Percentiles rank a stretch among this genome's conserved stretches.
These are phyloP conservation scores for Holocentrus rufus DNA, from an alignment of 2,797 vertebrate genomes.

Conservation along the genomic window DNA sequence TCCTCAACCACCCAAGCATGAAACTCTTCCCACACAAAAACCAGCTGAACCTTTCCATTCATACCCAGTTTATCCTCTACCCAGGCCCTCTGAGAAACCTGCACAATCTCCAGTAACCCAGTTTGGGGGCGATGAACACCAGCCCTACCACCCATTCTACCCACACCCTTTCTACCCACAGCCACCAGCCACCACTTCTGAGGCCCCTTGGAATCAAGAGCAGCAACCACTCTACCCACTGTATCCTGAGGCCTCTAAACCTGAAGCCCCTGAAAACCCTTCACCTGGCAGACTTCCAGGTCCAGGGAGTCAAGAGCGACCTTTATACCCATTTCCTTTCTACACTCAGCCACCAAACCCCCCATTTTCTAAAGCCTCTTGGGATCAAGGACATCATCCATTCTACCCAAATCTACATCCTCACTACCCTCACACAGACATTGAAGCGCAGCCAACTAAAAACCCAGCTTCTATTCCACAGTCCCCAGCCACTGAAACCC, in stretches of 20 bases:
- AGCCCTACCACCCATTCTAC: background rate
- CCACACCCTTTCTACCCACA: background rate
- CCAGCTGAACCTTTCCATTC: background rate
- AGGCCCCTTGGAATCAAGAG: background rate
- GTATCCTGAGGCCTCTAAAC: background rate
- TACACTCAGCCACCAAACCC: background rate
- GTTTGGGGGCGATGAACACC: background rate
- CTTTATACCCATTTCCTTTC: background rate
- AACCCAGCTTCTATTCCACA: background rate
- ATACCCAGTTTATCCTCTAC: background rate
- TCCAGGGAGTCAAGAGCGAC: background rate
- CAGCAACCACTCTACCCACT: background rate
- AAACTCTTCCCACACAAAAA: background rate
- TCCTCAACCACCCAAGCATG: background rate
- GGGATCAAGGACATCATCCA: background rate
- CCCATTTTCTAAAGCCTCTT: background rate
- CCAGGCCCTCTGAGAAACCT: conserved; percentile 8
- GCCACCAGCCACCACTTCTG: background rate
- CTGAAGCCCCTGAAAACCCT: background rate
- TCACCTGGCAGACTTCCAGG: background rate
- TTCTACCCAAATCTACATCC: background rate
- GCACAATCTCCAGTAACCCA: background rate
- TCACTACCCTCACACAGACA: conserved; percentile 1
- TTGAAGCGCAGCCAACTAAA: background rate
- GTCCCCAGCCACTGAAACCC: background rate